Base-by-base conservation (phyloP, 92 coral and sea anemone species). In the Scolanthus callimorphus region DNA sequence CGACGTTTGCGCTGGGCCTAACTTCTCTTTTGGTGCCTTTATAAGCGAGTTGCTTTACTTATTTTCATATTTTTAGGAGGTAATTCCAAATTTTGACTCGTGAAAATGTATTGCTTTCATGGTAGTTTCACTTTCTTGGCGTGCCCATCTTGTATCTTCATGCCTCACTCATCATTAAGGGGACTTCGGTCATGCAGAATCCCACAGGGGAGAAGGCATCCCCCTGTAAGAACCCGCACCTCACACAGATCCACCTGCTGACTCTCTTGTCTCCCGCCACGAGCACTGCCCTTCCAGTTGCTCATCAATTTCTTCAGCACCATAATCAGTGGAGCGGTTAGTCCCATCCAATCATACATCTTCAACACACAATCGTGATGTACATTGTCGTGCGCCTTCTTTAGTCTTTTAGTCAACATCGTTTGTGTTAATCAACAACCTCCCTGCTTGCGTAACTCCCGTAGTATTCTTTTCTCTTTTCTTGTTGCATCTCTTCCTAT, bases 121-220 rank as follows among this genome's bases (percentile, higher is more conserved):
- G n/a, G n/a, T n/a, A n/a, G n/a, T 41, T 27, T 27, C 59, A 20
- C 1, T 49, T 61, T 20, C 68, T 55, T 45, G 68, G 68, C 28
- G 21, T 6, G 23, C 54, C 51, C 51, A 67, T 67, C 54, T 25
- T 60, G 59, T 70, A 27, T 43, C 67, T 47, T 60, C 46, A 25
- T 44, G 58, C 22, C 52, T 62, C 27, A 6, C 59, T 21, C 70
- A 47, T 70, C 25, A 50, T 43, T 20, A 71, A 57, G 30, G 61
- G 72, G 27, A 71, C 58, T 49, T 71, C 76, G n/a, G 76, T 21
- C 1, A 64, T 2, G 24, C 76, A 69, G 49, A 69, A 69, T 65
- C 73, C 73, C n/a, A 65, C 70, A 11, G 73, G 73, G 11, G 73
- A 65, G 47, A 53, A 65, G 41, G 70, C 59, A 23, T 71, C 78